phyloP scores from a whole-genome alignment of 2,888 invertebrate genomes.

The Sycophila texana region DNA sequence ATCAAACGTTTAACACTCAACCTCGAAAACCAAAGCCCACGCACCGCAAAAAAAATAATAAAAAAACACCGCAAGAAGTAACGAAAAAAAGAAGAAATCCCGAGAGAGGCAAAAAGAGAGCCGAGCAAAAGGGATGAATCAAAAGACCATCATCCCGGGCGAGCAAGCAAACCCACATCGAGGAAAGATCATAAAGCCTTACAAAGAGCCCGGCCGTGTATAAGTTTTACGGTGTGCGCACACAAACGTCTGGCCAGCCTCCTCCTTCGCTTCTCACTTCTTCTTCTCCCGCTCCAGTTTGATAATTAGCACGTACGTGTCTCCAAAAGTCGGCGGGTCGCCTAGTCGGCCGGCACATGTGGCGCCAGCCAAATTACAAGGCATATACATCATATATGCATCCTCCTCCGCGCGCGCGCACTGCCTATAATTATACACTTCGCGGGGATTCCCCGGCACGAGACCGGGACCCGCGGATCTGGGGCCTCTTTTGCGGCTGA shows the following conservation, averaged over 20 bases:
- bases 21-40: not conserved
- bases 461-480: conserved; percentile 48
- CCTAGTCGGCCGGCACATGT: conserved; percentile 49
- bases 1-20: conserved; percentile 21
- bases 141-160: conserved; percentile 9
- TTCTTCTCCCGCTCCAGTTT: conserved; percentile 61
- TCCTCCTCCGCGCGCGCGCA: conserved; percentile 56
- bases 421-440: conserved; percentile 72
- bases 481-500: conserved; percentile 65
- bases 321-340: conserved; percentile 65
- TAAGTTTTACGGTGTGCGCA: too few species aligned
- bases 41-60: not conserved
- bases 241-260: not conserved
- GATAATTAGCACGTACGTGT: conserved; percentile 74
- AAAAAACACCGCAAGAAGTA: too few species aligned
- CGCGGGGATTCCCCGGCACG: conserved; percentile 36
- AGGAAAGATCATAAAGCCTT: conserved; percentile 37
- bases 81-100: not conserved
- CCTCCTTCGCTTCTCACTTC: conserved; percentile 19
- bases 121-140: conserved; percentile 1
- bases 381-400: conserved; percentile 62
- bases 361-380: conserved; percentile 75
- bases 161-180: conserved; percentile 13
- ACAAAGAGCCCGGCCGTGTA: conserved; percentile 29
- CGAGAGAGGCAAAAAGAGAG: not conserved